phyloP scores from a whole-genome alignment of 2,888 invertebrate genomes.

The Xylocampa areola region DNA sequence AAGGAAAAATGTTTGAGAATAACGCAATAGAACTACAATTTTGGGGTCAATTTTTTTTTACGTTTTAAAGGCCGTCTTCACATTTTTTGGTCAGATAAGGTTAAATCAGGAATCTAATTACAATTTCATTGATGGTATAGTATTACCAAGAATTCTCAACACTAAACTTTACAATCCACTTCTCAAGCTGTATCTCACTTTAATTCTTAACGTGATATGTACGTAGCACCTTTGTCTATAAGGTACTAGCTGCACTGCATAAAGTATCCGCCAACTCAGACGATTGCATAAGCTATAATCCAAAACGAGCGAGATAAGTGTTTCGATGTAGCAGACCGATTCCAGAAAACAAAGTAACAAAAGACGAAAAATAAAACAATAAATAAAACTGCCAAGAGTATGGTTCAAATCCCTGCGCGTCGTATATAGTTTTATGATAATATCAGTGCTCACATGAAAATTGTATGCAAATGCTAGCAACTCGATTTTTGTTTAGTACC shows the following conservation, averaged over 20 bases:
- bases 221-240: slow-evolving; percentile 20
- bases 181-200: slow-evolving; percentile 4
- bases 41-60: background rate
- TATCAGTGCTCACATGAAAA: slow-evolving; percentile 36
- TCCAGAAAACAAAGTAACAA: slow-evolving; percentile 19
- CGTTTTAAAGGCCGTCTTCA: background rate
- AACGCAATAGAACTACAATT: background rate
- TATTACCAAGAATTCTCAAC: no score
- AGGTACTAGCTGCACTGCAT: slow-evolving; percentile 26
- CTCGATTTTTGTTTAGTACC: slow-evolving; percentile 38
- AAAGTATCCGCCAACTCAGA: slow-evolving; percentile 21
- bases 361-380: slow-evolving; percentile 38
- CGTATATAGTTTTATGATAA: slow-evolving; percentile 34
- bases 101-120: no score
- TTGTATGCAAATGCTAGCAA: slow-evolving; percentile 53
- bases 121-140: no score
- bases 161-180: no score
- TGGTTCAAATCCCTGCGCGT: slow-evolving; percentile 26
- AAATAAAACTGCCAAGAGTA: slow-evolving; percentile 28
- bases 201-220: slow-evolving; percentile 45
- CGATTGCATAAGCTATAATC: slow-evolving; percentile 48
- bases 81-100: no score
- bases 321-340: slow-evolving; percentile 22
- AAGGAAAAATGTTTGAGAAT: background rate
- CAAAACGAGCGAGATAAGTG: slow-evolving; percentile 29